These are phyloP conservation scores for Drosophila algonquin DNA, from an alignment of 2,888 invertebrate genomes.

Conservation along the genomic window DNA sequence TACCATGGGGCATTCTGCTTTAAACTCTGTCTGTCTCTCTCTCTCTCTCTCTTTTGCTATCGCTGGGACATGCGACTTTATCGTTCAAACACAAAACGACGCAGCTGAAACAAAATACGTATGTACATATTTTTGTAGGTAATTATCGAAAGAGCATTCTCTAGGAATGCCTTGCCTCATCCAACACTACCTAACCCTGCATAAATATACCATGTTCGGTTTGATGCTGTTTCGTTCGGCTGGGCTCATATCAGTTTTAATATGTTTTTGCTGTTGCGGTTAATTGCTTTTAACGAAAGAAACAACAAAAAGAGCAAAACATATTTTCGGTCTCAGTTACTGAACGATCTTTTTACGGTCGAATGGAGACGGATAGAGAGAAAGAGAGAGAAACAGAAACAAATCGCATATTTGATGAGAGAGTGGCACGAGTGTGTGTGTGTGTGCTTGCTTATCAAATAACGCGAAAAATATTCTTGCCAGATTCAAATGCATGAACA, in stretches of 20 bases:
- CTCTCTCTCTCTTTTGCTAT: too few relatives aligned
- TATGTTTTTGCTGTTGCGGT: not conserved
- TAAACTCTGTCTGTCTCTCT: too few relatives aligned
- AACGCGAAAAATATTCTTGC: conserved; percentile 8
- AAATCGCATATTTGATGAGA: not conserved
- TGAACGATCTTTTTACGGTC: conserved; percentile 18
- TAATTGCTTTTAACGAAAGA: not conserved
- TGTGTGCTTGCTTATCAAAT: conserved; percentile 12
- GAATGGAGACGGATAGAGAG: conserved; percentile 1
- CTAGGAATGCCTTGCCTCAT: too few relatives aligned
- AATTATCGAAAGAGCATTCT: too few relatives aligned
- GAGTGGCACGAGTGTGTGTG: not conserved
- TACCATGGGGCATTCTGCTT: too few relatives aligned
- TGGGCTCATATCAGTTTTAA: not conserved
- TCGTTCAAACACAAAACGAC: too few relatives aligned
- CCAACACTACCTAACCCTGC: too few relatives aligned
- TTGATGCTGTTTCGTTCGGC: too few relatives aligned
- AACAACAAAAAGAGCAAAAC: conserved; percentile 6
- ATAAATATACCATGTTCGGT: too few relatives aligned
- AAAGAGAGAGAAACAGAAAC: conserved; percentile 8
- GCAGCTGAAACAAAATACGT: too few relatives aligned
- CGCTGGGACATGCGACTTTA: too few relatives aligned
- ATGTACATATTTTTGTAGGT: too few relatives aligned
- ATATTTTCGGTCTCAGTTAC: conserved; percentile 8
- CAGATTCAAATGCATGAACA: conserved; percentile 3